Base-by-base conservation (phyloP, 2,797 vertebrate genomes). In the Brachyalestes nurse region DNA sequence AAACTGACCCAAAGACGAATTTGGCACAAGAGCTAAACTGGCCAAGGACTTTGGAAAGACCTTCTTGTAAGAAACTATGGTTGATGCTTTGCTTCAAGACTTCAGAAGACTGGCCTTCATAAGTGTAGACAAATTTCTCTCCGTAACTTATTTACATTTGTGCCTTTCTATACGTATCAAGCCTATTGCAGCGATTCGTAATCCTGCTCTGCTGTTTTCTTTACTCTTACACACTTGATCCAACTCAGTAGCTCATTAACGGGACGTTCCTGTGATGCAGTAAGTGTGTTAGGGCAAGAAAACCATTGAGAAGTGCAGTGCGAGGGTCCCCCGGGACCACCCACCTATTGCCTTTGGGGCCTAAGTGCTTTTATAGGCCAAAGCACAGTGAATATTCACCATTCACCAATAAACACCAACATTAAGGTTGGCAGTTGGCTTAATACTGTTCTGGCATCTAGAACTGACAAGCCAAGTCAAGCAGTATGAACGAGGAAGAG, bases 11-110 rank as follows among this genome's bases (percentile, higher is more conserved):
- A 16, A 25, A 23, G 42, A 70, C 0, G 13, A 1, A 70, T 70
- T 70, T 49, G 45, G 66, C 66, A 70, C 42, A 14, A 47, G 9
- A 23, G 66, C 65, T 45, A 23, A 65, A 47, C 42, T 45, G 65
- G n/a, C 65, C 38, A 5, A n/a, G 64, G 1, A 42, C 19, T 64
- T 7, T 6, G 16, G 25, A 65, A 5, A 19, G 13, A 38, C 1
- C 38, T 71, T 55, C 25, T 17, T 19, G n/a, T n/a, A 17, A 38
- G 47, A 17, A 55, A 55, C 7, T 17, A 17, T 0, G 2, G 23
- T 53, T 9, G 16, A 49, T 53, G 38, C 16, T 23, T 34, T 13
- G n/a, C 25, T 49, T 53, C 17, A 49, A 21, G 21, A 42, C 6
- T 42, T 66, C 19, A 9, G 17, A 65, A 70, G 10, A 49, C 45